Percentiles rank a stretch among this genome's conserved stretches.
phyloP scores from a whole-genome alignment of 2,797 vertebrate genomes.

The Phataginus tetradactyla region DNA sequence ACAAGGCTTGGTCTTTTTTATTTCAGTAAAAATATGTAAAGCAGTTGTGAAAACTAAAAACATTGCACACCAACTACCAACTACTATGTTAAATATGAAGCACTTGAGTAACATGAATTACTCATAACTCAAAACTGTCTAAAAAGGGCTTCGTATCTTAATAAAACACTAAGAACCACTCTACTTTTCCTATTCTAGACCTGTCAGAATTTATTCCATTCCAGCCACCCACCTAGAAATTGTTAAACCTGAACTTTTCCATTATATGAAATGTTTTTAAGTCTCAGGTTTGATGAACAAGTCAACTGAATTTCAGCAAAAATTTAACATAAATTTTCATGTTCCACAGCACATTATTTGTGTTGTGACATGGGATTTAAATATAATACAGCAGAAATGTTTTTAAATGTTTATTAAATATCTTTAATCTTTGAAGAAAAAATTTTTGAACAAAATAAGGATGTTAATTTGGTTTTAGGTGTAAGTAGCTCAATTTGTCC shows the following conservation, averaged over 20 bases:
- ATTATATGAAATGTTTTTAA: background rate
- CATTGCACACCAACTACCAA: background rate
- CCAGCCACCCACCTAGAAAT: background rate
- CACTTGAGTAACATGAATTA: background rate
- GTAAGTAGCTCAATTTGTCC: background rate
- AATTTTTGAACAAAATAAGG: background rate
- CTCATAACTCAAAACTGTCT: background rate
- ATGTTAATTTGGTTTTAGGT: conserved; percentile 25
- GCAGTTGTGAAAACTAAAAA: background rate
- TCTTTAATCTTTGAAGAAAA: background rate
- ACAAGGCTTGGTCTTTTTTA: background rate
- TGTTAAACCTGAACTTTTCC: background rate
- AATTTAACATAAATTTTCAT: background rate
- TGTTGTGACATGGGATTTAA: background rate
- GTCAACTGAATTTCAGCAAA: conserved; percentile 30
- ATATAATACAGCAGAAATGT: background rate
- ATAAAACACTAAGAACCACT: background rate
- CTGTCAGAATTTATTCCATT: background rate
- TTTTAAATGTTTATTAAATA: background rate
- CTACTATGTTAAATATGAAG: conserved; percentile 1
- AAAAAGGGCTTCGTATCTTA: background rate
- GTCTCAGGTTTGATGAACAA: background rate
- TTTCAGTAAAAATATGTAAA: background rate
- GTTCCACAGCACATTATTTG: background rate
- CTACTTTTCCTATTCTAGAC: conserved; percentile 21